phyloP scores from a whole-genome alignment of 2,888 invertebrate genomes.

The Cactoblastis cactorum region DNA sequence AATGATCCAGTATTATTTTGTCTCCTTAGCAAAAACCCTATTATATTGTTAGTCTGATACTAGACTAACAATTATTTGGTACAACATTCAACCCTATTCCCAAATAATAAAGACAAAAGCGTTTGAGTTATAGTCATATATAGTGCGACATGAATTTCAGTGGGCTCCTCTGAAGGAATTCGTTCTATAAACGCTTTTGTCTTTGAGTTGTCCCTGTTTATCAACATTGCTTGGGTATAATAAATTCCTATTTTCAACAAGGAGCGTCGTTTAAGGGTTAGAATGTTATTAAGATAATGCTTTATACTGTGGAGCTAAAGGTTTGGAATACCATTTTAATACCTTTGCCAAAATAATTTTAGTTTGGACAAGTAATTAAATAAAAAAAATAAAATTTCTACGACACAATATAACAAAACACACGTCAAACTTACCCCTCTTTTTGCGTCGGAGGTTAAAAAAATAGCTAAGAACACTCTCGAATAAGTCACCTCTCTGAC shows the following conservation, averaged over 20 bases:
- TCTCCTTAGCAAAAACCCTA: too few species aligned
- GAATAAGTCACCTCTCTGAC: too few species aligned
- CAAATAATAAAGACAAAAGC: background rate
- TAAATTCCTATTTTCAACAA: slow-evolving; percentile 20
- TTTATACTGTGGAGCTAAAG: background rate
- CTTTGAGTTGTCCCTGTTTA: slow-evolving; percentile 22
- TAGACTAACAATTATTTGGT: background rate
- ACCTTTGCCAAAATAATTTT: background rate
- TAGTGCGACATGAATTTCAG: background rate
- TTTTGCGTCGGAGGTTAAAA: too few species aligned
- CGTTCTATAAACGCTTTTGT: slow-evolving; percentile 19
- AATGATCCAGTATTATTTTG: too few species aligned
- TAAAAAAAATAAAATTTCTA: too few species aligned
- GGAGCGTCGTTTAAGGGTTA: background rate
- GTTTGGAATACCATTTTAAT: background rate
- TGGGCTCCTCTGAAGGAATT: slow-evolving; percentile 15
- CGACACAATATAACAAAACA: too few species aligned
- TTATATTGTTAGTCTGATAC: background rate
- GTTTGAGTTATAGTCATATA: background rate
- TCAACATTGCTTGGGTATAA: slow-evolving; percentile 23
- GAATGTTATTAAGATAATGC: slow-evolving; percentile 1
- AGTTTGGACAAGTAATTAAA: too few species aligned
- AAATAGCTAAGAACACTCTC: too few species aligned
- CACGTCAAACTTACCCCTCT: too few species aligned
- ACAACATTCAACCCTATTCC: background rate